Evolutionary conservation across 37 sponge, comb jelly and placozoan genomes (phyloP).

Genomic region (Dysidea cf. avara): DNA sequence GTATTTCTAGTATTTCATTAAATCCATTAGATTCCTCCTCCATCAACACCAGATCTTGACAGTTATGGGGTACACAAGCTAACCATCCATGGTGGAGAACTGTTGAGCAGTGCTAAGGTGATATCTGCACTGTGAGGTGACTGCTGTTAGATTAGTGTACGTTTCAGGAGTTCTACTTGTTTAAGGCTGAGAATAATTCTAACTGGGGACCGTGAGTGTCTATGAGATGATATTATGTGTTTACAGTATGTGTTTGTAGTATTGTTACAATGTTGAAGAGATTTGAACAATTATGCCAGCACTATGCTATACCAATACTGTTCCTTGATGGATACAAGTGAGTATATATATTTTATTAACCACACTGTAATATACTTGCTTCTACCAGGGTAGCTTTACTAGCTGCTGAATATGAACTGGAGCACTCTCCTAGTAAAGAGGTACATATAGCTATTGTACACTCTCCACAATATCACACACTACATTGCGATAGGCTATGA

Average conservation of each 20-base stretch:
- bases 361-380: neutral
- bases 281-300: constrained; percentile 45
- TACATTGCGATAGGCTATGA: constrained; percentile 13
- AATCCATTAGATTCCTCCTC: too few species aligned
- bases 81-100: constrained; percentile 3
- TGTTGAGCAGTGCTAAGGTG: constrained; percentile 3
- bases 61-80: neutral
- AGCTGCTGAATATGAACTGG: constrained; percentile 66
- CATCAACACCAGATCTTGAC: too few species aligned
- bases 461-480: neutral
- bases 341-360: neutral
- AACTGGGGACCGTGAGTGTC: constrained; percentile 35
- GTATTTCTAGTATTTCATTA: too few species aligned
- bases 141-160: too few species aligned
- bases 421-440: constrained; percentile 43
- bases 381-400: constrained; percentile 36
- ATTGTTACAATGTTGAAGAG: constrained; percentile 57
- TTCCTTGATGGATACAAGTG: constrained; percentile 64
- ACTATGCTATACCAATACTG: constrained; percentile 71
- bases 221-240: neutral
- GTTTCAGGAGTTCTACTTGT: constrained; percentile 28
- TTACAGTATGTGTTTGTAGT: constrained; percentile 1
- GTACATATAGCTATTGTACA: constrained; percentile 17
- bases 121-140: too few species aligned
- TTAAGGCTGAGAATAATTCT: neutral